Evolutionary conservation across 1,140 invertebrate species (phyloP).

Genomic region (Drosophila subobscura): DNA sequence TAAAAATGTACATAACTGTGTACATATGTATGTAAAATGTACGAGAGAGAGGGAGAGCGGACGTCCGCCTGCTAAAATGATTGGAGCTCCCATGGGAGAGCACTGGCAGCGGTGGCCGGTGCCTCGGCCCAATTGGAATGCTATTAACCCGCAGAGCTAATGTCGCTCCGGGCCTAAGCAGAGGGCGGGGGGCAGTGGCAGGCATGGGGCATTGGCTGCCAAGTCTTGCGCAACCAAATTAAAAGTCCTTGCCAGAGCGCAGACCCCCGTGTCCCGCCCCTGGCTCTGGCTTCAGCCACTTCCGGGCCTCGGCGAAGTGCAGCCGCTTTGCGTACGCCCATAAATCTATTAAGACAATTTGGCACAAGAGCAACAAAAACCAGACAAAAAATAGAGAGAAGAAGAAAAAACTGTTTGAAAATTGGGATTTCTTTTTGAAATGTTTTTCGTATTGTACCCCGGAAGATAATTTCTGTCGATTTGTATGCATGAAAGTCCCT

Average conservation of each 20-base stretch:
- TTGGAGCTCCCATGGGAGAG: conserved; percentile 1
- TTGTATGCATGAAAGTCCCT: too few species aligned
- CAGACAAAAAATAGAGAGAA: conserved; percentile 12
- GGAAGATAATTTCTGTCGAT: not conserved
- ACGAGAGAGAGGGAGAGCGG: not conserved
- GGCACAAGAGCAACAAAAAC: conserved; percentile 47
- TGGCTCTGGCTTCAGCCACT: conserved; percentile 23
- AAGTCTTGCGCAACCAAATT: conserved; percentile 69
- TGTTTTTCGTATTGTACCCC: conserved; percentile 1
- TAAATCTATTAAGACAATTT: conserved; percentile 81
- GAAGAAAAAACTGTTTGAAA: conserved; percentile 23
- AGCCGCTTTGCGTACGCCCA: conserved; percentile 78
- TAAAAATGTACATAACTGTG: too few species aligned
- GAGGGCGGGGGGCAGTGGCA: not conserved
- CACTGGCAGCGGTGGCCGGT: not conserved
- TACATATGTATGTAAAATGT: not conserved
- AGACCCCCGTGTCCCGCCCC: not conserved
- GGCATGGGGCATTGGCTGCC: not conserved
- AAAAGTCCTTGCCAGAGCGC: conserved; percentile 51
- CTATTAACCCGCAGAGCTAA: conserved; percentile 59
- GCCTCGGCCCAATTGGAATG: conserved; percentile 35
- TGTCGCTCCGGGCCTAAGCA: conserved; percentile 14
- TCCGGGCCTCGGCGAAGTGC: conserved; percentile 66
- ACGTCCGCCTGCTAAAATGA: conserved; percentile 22
- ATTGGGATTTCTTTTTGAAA: conserved; percentile 27